These are phyloP conservation scores for Babyrousa celebensis DNA, from an alignment of 2,797 vertebrate species.

Conservation along the genomic window DNA sequence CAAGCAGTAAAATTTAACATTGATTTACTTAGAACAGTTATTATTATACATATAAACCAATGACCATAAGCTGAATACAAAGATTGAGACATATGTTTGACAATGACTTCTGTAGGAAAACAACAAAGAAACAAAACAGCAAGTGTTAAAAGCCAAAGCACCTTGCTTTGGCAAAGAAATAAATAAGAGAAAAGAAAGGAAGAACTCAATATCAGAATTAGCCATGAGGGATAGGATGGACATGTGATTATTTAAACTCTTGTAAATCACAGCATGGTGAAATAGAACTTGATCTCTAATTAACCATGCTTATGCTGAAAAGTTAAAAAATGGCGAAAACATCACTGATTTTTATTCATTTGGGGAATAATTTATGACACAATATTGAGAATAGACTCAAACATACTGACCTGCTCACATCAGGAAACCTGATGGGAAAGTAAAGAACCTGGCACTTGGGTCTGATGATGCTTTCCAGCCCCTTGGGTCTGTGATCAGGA, in stretches of 20 bases:
- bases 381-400: conserved; percentile 79
- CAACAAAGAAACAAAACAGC: conserved; percentile 18
- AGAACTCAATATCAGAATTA: conserved; percentile 49
- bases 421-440: conserved; percentile 96
- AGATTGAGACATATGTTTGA: conserved; percentile 47
- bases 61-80: neutral
- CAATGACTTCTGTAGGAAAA: conserved; percentile 50
- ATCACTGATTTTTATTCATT: conserved; percentile 81
- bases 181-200: conserved; percentile 58
- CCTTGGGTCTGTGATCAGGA: conserved; percentile 96
- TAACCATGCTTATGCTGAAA: conserved; percentile 83
- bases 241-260: conserved; percentile 64
- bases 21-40: conserved; percentile 47
- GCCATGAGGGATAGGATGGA: neutral
- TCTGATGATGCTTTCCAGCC: conserved; percentile 95
- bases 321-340: conserved; percentile 83
- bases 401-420: conserved; percentile 95
- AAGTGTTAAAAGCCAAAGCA: conserved; percentile 27
- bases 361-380: conserved; percentile 82
- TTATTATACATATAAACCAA: conserved; percentile 31
- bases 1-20: neutral
- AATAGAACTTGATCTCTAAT: conserved; percentile 78
- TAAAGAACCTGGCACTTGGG: conserved; percentile 96
- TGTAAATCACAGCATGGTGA: conserved; percentile 74
- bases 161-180: conserved; percentile 32